phyloP scores from a whole-genome alignment of 2,113 vertebrate species.

The Sebastes schlegelii region DNA sequence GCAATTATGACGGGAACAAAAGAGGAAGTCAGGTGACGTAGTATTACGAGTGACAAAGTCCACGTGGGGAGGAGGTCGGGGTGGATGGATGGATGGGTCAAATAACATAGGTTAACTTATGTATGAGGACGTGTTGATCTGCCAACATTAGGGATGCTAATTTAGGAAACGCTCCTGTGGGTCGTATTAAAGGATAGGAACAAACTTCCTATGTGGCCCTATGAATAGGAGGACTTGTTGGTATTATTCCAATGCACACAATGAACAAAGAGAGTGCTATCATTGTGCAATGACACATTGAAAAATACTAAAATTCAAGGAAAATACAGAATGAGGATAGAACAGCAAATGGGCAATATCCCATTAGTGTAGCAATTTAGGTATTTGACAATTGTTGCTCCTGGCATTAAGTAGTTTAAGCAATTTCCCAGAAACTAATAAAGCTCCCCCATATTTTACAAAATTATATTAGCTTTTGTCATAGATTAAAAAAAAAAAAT shows the following conservation, averaged over 20 bases:
- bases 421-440: conserved; percentile 15
- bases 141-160: too few relatives aligned
- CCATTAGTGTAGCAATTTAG: not conserved
- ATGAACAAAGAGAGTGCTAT: not conserved
- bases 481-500: not conserved
- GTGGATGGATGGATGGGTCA: too few relatives aligned
- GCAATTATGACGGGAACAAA: too few relatives aligned
- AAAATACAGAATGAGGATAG: not conserved
- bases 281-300: not conserved
- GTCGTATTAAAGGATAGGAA: not conserved
- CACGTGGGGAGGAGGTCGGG: too few relatives aligned
- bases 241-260: too few relatives aligned
- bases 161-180: too few relatives aligned
- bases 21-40: too few relatives aligned
- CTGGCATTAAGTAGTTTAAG: not conserved
- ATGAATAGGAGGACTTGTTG: too few relatives aligned
- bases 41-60: too few relatives aligned
- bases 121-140: not conserved
- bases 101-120: not conserved
- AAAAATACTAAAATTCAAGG: not conserved
- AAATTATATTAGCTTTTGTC: conserved; percentile 4
- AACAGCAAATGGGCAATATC: not conserved
- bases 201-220: too few relatives aligned
- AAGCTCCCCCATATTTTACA: not conserved
- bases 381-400: not conserved